Evolutionary conservation across 2,888 invertebrate species (phyloP), one percentile per base, ranked within the genome.

Genomic region (Scrobipalpa costella): DNA sequence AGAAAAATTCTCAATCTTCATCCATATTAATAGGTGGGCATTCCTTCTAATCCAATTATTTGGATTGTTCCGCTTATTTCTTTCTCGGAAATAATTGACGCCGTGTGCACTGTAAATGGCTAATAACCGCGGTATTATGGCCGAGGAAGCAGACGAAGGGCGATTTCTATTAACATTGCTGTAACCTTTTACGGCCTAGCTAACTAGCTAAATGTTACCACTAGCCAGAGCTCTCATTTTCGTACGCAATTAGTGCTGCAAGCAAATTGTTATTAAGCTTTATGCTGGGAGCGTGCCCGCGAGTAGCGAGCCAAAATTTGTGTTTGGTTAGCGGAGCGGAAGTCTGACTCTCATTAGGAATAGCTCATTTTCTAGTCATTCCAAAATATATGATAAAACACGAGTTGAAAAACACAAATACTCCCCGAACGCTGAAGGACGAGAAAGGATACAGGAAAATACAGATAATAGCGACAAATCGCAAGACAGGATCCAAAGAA

Each of bases 111-210:
- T 36, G 34, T 52, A 57, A 57, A 52, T 50, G 57, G 55, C 52
- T 61, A 49, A 62, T 67, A 58, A 40, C 19, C 52, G 63, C 60
- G 66, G 66, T 63, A 64, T 68, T 69, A 67, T 65, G 69, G 69
- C 67, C 68, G 68, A 67, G 67, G 69, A 15, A 66, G 66, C 69
- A 71, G 69, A 65, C 66, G 71, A 69, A 69, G 69, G 68, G 67
- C 69, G 72, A 72, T 74, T 72, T 73, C 71, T 59, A 57, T 57
- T 71, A 70, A 68, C 67, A 64, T 63, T 64, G 57, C 57, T 33
- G 64, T 64, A 64, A 61, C 61, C 57, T 62, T 64, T 57, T 63
- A 63, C 58, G 52, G 36, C 33, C 57, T n/a, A 21, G 27, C n/a
- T n/a, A 44, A n/a, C n/a, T n/a, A n/a, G n/a, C n/a, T n/a, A n/a